Conservation (phyloP, 2,113 vertebrate genomes). For the Sceloporus undulatus region DNA sequence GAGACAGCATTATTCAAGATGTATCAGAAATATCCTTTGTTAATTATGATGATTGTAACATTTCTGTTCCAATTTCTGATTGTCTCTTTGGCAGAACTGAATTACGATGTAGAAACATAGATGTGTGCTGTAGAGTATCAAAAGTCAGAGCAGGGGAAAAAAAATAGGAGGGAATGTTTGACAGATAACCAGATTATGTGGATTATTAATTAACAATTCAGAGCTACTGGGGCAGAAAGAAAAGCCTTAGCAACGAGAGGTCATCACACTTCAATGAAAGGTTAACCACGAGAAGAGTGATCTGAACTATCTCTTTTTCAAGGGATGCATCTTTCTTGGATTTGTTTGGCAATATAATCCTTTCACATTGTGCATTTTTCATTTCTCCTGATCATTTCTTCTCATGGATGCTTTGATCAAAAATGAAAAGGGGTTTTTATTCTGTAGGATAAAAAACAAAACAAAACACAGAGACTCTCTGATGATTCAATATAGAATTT, state of each 20-base stretch:
- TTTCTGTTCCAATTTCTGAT: conserved; percentile 43
- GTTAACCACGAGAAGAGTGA: conserved; percentile 3
- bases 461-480: background rate
- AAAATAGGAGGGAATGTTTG: background rate
- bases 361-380: conserved; percentile 11
- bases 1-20: no score
- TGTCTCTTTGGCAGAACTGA: conserved; percentile 3
- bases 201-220: conserved; percentile 33
- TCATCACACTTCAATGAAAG: conserved; percentile 8
- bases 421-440: conserved; percentile 11
- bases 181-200: conserved; percentile 11
- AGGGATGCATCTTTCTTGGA: background rate
- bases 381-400: conserved; percentile 13
- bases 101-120: background rate
- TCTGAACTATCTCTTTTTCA: background rate
- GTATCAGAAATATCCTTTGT: background rate
- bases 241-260: conserved; percentile 19
- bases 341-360: conserved; percentile 25
- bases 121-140: background rate
- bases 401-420: conserved; percentile 23
- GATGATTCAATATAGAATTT: conserved; percentile 15
- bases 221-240: conserved; percentile 31
- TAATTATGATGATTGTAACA: background rate
- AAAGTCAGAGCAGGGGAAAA: background rate
- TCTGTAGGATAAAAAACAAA: background rate